phyloP scores from a whole-genome alignment of 2,888 invertebrate genomes.

The Teleogryllus oceanicus region DNA sequence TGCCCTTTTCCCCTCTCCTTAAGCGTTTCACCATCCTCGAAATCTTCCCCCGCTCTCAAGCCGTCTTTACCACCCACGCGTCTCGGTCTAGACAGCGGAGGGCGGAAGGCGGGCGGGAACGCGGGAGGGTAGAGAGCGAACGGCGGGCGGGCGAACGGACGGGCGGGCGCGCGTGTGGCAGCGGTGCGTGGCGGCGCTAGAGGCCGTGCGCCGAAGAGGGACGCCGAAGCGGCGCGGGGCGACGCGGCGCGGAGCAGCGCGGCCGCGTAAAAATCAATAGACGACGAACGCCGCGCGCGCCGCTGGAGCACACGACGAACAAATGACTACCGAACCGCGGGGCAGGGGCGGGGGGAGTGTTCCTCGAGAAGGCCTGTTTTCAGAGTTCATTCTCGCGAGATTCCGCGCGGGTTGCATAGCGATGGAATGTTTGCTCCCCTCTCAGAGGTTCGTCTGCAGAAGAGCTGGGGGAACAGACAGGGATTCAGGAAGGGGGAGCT shows the following conservation, averaged over 20 bases:
- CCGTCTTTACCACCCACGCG: no score
- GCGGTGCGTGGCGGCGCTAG: no score
- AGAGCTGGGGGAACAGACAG: not conserved
- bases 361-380: not conserved
- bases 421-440: conserved; percentile 5
- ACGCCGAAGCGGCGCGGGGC: no score
- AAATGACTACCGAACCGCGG: not conserved
- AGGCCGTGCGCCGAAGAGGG: no score
- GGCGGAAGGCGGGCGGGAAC: no score
- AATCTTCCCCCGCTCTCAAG: no score
- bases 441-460: not conserved
- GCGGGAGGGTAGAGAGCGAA: no score
- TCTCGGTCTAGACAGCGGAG: no score
- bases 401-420: not conserved
- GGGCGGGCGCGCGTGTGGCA: no score
- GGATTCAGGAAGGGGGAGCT: not conserved
- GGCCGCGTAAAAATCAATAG: not conserved
- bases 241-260: not conserved
- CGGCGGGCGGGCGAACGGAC: no score
- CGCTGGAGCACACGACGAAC: not conserved
- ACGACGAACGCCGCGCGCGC: not conserved
- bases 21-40: no score
- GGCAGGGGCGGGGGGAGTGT: not conserved
- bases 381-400: not conserved
- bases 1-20: no score